A percentile compares a stretch with the other conserved stretches of the same genome.
phyloP scores from a whole-genome alignment of 1,140 invertebrate species.

The Euura lappo region DNA sequence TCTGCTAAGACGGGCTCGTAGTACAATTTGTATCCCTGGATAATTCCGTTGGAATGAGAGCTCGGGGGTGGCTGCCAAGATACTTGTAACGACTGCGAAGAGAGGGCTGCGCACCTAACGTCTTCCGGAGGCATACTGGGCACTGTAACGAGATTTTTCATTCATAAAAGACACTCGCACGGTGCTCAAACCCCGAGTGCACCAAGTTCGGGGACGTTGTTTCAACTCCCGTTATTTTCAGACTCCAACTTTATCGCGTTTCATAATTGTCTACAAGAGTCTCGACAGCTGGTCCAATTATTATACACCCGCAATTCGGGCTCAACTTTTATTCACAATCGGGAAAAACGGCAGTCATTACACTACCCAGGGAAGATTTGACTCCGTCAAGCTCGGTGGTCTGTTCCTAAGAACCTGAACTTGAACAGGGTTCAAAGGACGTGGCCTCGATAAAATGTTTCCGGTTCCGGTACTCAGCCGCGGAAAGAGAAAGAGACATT shows the following conservation, averaged over 20 bases:
- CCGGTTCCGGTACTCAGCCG: neutral
- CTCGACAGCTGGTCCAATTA: too few relatives aligned
- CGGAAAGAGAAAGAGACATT: neutral
- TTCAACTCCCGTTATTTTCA: too few relatives aligned
- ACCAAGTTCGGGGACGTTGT: too few relatives aligned
- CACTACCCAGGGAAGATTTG: conserved; percentile 9
- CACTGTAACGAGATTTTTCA: conserved; percentile 58
- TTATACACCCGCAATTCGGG: too few relatives aligned
- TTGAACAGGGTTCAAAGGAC: neutral
- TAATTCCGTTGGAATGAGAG: conserved; percentile 77
- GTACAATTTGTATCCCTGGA: conserved; percentile 83
- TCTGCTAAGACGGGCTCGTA: conserved; percentile 72
- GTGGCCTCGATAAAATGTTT: neutral
- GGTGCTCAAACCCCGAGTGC: too few relatives aligned
- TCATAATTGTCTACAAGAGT: too few relatives aligned
- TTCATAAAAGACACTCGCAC: neutral
- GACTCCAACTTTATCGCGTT: too few relatives aligned
- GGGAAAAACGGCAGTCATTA: neutral
- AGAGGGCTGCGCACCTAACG: conserved; percentile 72
- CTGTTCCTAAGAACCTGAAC: neutral
- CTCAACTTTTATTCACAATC: too few relatives aligned
- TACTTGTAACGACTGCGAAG: conserved; percentile 79
- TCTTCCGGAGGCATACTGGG: conserved; percentile 77
- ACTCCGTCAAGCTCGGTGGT: neutral
- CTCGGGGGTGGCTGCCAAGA: conserved; percentile 84